Conservation (phyloP, 1,140 invertebrate genomes). For the Drosophila punjabiensis region DNA sequence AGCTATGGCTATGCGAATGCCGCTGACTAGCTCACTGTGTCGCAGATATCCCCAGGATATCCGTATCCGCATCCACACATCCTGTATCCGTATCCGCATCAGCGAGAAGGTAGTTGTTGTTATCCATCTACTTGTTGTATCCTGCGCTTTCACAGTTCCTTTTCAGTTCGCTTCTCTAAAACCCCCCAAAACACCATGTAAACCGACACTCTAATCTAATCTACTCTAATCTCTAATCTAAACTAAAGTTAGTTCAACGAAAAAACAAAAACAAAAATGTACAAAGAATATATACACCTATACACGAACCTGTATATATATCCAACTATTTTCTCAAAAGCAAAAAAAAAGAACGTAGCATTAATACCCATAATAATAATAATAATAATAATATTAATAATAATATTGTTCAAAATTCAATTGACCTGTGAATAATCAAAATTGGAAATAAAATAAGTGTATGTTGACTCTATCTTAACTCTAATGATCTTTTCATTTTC, state of each 20-base stretch:
- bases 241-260: slow-evolving; percentile 60
- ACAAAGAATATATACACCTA: slow-evolving; percentile 40
- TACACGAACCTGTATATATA: slow-evolving; percentile 34
- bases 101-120: slow-evolving; percentile 62
- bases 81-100: slow-evolving; percentile 59
- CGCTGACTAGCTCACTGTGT: slow-evolving; percentile 43
- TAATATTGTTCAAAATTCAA: slow-evolving; percentile 45
- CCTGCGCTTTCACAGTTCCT: slow-evolving; percentile 48
- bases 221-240: slow-evolving; percentile 49
- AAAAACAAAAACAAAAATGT: slow-evolving; percentile 28
- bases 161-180: slow-evolving; percentile 72
- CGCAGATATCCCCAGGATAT: slow-evolving; percentile 29
- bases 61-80: slow-evolving; percentile 47
- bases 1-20: slow-evolving; percentile 23
- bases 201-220: slow-evolving; percentile 59
- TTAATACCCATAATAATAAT: slow-evolving; percentile 29
- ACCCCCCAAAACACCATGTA: slow-evolving; percentile 32
- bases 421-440: slow-evolving; percentile 64
- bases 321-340: slow-evolving; percentile 1
- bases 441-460: slow-evolving; percentile 69
- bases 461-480: slow-evolving; percentile 62
- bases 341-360: slow-evolving; percentile 34
- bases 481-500: slow-evolving; percentile 59
- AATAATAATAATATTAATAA: slow-evolving; percentile 6
- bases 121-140: slow-evolving; percentile 50